Conservation (phyloP, 1,140 invertebrate species). For the Venustaconcha ellipsiformis region DNA sequence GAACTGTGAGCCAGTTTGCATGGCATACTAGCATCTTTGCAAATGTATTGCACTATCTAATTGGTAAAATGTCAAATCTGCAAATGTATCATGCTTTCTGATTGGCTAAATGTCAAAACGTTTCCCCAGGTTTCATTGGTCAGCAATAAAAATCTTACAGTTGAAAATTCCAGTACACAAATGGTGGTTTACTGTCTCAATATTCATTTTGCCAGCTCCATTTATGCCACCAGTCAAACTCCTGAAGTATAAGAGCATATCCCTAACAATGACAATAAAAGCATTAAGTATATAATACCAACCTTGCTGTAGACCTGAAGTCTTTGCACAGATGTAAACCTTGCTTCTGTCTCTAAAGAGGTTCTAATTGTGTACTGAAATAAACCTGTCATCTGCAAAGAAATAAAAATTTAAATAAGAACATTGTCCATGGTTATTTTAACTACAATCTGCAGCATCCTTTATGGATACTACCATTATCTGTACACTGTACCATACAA, state of each 20-base stretch:
- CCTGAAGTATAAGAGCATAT: not conserved
- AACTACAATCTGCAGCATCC: not conserved
- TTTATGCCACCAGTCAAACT: too few relatives aligned
- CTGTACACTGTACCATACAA: not conserved
- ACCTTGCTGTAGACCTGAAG: conserved; percentile 72
- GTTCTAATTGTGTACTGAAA: conserved; percentile 79
- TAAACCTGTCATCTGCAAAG: conserved; percentile 74
- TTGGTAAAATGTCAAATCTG: too few relatives aligned
- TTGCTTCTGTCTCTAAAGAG: conserved; percentile 76
- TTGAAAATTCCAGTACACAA: too few relatives aligned
- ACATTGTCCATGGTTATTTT: not conserved
- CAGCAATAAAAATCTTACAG: too few relatives aligned
- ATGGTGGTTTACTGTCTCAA: too few relatives aligned
- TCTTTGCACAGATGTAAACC: conserved; percentile 77
- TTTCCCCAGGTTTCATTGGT: too few relatives aligned
- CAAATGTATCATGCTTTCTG: too few relatives aligned
- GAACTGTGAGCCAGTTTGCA: too few relatives aligned
- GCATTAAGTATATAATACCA: conserved; percentile 7
- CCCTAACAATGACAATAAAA: conserved; percentile 1
- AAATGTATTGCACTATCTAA: too few relatives aligned
- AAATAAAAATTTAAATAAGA: conserved; percentile 9
- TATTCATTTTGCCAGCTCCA: too few relatives aligned
- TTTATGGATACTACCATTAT: not conserved
- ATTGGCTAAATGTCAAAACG: too few relatives aligned
- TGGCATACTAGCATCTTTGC: too few relatives aligned